Conservation (phyloP, 2,888 invertebrate species). For the Calliphora vomitoria region DNA sequence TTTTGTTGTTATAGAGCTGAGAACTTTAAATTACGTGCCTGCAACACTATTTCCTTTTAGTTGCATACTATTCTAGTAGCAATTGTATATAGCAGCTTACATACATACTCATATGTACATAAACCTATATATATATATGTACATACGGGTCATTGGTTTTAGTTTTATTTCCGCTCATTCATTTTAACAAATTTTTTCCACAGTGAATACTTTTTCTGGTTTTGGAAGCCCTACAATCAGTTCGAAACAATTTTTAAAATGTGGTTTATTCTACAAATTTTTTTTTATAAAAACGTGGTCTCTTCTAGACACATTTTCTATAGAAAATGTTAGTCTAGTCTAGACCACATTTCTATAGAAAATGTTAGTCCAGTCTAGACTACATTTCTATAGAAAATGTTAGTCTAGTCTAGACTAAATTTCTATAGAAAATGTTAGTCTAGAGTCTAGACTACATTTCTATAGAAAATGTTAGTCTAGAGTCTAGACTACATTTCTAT, state of each 20-base stretch:
- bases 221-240: not conserved
- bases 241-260: not conserved
- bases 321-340: not conserved
- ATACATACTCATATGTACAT: not conserved
- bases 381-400: not conserved
- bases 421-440: not conserved
- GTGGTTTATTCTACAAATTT: too few species aligned
- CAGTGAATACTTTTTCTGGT: not conserved
- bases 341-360: not conserved
- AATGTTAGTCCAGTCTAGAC: not conserved
- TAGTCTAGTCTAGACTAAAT: not conserved
- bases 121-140: not conserved
- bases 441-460: not conserved
- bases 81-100: not conserved
- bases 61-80: conserved; percentile 1
- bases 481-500: not conserved
- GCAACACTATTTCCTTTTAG: conserved; percentile 66
- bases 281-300: not conserved
- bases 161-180: conserved; percentile 61
- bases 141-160: conserved; percentile 66
- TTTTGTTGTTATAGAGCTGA: conserved; percentile 43
- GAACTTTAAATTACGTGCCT: conserved; percentile 69
- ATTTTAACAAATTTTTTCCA: conserved; percentile 16
- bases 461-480: not conserved
- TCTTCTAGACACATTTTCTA: not conserved